Base-by-base conservation (phyloP, 2,797 vertebrate genomes). In the Vireo griseus region DNA sequence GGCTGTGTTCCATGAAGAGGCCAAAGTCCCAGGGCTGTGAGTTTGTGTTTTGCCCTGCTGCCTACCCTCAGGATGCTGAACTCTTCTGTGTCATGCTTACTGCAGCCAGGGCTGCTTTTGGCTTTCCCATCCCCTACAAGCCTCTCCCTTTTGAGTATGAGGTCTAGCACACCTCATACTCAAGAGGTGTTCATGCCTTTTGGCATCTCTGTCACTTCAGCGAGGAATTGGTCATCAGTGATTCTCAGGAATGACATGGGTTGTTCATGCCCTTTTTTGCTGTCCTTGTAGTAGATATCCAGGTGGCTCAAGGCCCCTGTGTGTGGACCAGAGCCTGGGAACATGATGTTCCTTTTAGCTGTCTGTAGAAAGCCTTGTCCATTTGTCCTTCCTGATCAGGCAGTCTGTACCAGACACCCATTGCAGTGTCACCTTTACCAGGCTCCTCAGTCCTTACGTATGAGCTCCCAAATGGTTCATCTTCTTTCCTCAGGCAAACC, bases 241-340 rank as follows among this genome's bases (percentile, higher is more conserved):
- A 11, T 50, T 59, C 26, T 48, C 26, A 74, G 50, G 29, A 86
- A 9, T 2, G 0, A 2, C 50, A 24, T 40, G 37, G 16, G 24
- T 69, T 82, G 17, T 24, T 74, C 67, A 25, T 4, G 19, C 5
- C 16, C 16, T 54, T 24, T 42, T 39, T 16, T 48, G 7, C 65
- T 91, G 33, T 29, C 25, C 28, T 28, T 52, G 13, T 73, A 47
- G 55, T 24, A 22, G 39, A 31, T 33, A 42, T 0, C 2, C 1
- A 12, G 5, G 15, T 54, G 28, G 35, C 2, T 71, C 20, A 33
- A 22, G 52, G n/a, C 7, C 24, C 5, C 6, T 1, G 0, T 33
- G 0, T 33, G 47, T 45, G 42, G 11, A 45, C 21, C 16, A 45
- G 61, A 21, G 61, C 21, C 40, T 63, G 61, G 21, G 21, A 45